Evolutionary conservation across 2,797 vertebrate species (phyloP), one percentile per base, ranked within the genome.

Genomic region (Ctenopoma kingsleyae): DNA sequence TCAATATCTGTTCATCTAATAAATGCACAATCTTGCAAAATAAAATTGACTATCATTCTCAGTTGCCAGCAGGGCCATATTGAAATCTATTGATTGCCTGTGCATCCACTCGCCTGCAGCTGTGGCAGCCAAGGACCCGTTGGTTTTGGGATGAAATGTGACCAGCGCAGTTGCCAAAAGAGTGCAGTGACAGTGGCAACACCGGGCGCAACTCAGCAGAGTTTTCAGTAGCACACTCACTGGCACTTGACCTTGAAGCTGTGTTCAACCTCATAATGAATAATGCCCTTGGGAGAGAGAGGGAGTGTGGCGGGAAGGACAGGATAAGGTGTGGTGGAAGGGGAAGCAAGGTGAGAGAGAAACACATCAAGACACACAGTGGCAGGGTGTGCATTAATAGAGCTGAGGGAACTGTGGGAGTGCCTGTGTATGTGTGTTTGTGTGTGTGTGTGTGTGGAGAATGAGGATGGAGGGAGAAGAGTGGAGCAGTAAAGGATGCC

Each of bases 1-100:
- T 91, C 87, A 85, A 91, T 92, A 92, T 89, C 76, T 73, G 74
- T 81, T 91, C 83, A 90, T 92, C 89, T 87, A 85, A 91, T 92
- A 93, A 93, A 93, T 87, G 82, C 81, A 86, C 74, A 83, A 89
- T 85, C 82, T 86, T 88, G 87, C 87, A 72, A 90, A 93, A 89
- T 91, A 84, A 91, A 93, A 92, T 72, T 74, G 85, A 90, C 86
- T 92, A 91, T 90, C 77, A 86, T 91, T 87, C 81, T 71, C 76
- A 64, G 81, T 76, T 47, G 80, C 59, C 72, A 82, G 85, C 68
- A 17, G 75, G 67, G 66, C 78, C 68, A 76, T 87, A 78, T 84
- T 86, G 87, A 87, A 92, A 78, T 72, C 65, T 86, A 93, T 92
- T 65, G 91, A 93, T 93, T 83, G 85, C 58, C 79, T 76, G 70